Base-by-base conservation (phyloP, 2,888 invertebrate genomes). In the Malthinus seriepunctatus region DNA sequence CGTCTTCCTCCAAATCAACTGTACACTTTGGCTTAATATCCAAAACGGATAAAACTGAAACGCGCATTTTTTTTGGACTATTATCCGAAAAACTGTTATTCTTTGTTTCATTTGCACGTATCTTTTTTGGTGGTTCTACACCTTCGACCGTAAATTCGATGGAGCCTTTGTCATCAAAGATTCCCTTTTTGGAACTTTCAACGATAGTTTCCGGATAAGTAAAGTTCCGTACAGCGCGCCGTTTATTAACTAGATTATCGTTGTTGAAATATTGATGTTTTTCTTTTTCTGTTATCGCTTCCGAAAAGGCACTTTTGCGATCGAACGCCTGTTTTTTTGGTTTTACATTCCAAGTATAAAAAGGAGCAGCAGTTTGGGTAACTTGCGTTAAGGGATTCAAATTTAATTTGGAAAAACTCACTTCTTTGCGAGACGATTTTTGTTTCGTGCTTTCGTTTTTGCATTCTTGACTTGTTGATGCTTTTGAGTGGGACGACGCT, bases 121-220 rank as follows among this genome's bases (percentile, higher is more conserved):
- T 34, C 11, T 52, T 48, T 48, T 62, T 68, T 1, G 66, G 63
- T 0, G 68, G 68, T 60, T 69, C 68, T 5, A 64, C 56, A 4
- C 67, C 69, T 47, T 67, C 67, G 10, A 69, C 68, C 1, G 64
- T 67, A 45, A 67, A 69, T 6, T 62, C 59, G 7, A 63, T 48
- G 8, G 44, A 51, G 14, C 51, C 44, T 9, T 47, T 47, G 6
- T 54, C 57, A 23, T 63, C 49, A 3, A 23, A 23, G 5, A 23
- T 2, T 5, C 3, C 56, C 49, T 68, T 68, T 9, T 62, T 66
- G 8, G 64, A 65, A 39, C 63, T 63, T 53, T 69, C 69, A 3
- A 67, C 39, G 14, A 68, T 58, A 38, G 58, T 62, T 14, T 67
- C 67, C 11, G 12, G 32, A 38, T 38, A 53, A 10, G 35, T n/a